Evolutionary conservation across 1,140 invertebrate species (phyloP), one percentile per base, ranked within the genome.

Genomic region (Antheraea pernyi): DNA sequence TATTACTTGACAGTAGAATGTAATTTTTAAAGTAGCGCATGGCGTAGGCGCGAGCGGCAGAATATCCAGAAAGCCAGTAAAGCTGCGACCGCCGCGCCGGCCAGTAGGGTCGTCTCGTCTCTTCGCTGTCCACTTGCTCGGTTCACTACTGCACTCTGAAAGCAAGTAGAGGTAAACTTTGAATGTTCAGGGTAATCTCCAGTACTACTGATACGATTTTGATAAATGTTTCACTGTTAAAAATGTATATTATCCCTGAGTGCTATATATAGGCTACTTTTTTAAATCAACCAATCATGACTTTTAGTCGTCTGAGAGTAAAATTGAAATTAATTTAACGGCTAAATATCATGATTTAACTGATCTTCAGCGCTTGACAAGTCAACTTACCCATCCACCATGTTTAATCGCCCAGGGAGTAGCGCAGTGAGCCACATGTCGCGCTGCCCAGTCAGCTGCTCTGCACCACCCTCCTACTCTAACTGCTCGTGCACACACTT

Each of bases 361-460:
- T 30, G 22, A 4, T 30, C 1, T 30, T 30, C 1, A 4, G 1
- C 4, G 22, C 22, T 2, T 30, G 7, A 11, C 18, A 22, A 63
- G 8, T 10, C 8, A 30, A 70, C 82, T 81, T 58, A 91, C 89
- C 89, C 89, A 91, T 69, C 89, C 89, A 7, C 89, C 88, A 74
- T 90, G 88, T 65, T 80, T 68, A 48, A 89, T 89, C 3, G 89
- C 89, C 89, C 89, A 91, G 0, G 89, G 89, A 1, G 89, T 91
- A 0, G 89, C 89, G 36, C 84, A 88, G 68, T 86, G 82, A 0
- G 89, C 89, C 3, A 91, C 88, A 39, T 91, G 86, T 19, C 78
- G 77, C 0, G 88, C 89, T 2, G 89, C 86, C 89, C 89, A 91
- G 67, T 90, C 89, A 3, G 87, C 80, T 5, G 88, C 88, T 19